Evolutionary conservation across 2,888 invertebrate genomes (phyloP).

Genomic region (Chymomyza fuscimana): DNA sequence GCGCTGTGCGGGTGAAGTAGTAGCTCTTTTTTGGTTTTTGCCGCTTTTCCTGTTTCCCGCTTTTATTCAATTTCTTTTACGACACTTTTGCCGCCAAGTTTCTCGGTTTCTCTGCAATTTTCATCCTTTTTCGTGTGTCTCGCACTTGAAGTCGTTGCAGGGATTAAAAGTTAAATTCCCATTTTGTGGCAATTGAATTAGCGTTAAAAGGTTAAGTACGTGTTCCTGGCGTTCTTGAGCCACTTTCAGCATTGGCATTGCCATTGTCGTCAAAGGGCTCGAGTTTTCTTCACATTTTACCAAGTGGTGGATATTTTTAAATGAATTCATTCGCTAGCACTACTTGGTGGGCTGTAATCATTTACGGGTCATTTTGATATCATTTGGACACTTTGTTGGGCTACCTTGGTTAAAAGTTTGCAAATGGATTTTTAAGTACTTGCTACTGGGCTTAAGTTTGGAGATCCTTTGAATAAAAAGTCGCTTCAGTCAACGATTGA

Average conservation of each 20-base stretch:
- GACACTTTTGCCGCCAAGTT: constrained; percentile 33
- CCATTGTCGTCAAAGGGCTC: constrained; percentile 4
- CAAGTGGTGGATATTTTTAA: neutral
- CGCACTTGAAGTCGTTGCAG: constrained; percentile 33
- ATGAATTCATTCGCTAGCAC: neutral
- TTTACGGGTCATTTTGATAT: neutral
- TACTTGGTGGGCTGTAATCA: neutral
- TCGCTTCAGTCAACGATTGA: too few relatives aligned
- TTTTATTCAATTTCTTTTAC: constrained; percentile 18
- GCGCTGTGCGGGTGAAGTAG: constrained; percentile 22
- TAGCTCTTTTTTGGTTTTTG: neutral
- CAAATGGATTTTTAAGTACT: neutral
- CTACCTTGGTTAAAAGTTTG: neutral
- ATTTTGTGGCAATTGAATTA: constrained; percentile 69
- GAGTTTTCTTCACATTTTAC: constrained; percentile 2
- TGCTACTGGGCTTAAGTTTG: too few relatives aligned
- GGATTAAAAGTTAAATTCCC: constrained; percentile 67
- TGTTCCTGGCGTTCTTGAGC: constrained; percentile 20
- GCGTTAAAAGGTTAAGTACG: constrained; percentile 59
- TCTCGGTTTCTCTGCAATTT: constrained; percentile 30
- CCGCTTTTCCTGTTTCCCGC: constrained; percentile 42
- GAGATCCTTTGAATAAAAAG: too few relatives aligned
- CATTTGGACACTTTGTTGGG: neutral
- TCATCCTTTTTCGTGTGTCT: constrained; percentile 31
- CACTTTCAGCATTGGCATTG: constrained; percentile 12